These are phyloP conservation scores for Ochropleura leucogaster DNA, from an alignment of 2,888 invertebrate species.

Conservation along the genomic window DNA sequence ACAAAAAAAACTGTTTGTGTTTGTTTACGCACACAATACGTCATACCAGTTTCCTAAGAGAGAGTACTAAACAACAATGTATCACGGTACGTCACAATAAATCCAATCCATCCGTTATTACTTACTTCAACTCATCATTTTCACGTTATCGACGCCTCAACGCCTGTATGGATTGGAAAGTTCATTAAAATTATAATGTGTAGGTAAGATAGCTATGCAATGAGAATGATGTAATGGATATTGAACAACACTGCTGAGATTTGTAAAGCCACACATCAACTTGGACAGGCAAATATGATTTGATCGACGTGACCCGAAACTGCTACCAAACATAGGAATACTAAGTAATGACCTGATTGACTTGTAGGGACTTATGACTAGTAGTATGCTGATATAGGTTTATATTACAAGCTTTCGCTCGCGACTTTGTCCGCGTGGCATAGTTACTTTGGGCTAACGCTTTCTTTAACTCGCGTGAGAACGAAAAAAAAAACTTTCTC, in stretches of 20 bases:
- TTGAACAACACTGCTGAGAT: constrained; percentile 2
- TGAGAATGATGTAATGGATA: constrained; percentile 18
- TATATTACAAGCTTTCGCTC: neutral
- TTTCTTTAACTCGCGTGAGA: too few species aligned
- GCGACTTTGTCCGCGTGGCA: too few species aligned
- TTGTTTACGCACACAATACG: neutral
- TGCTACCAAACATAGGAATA: neutral
- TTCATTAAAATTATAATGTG: constrained; percentile 52
- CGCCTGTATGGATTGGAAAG: constrained; percentile 47
- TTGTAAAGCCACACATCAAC: neutral
- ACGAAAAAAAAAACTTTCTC: too few species aligned
- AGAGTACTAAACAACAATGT: constrained; percentile 42
- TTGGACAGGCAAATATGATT: neutral
- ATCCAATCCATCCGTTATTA: constrained; percentile 33
- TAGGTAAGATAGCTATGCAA: neutral
- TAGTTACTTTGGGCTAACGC: too few species aligned
- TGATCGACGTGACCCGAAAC: neutral
- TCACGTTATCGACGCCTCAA: constrained; percentile 29
- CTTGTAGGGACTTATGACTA: neutral
- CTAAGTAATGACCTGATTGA: neutral
- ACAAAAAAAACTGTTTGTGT: neutral
- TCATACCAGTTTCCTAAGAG: constrained; percentile 31
- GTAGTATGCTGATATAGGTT: neutral
- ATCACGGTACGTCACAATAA: constrained; percentile 47
- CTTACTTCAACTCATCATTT: constrained; percentile 39